Evolutionary conservation across 1,140 invertebrate genomes (phyloP).

Genomic region (Mamestra configurata): DNA sequence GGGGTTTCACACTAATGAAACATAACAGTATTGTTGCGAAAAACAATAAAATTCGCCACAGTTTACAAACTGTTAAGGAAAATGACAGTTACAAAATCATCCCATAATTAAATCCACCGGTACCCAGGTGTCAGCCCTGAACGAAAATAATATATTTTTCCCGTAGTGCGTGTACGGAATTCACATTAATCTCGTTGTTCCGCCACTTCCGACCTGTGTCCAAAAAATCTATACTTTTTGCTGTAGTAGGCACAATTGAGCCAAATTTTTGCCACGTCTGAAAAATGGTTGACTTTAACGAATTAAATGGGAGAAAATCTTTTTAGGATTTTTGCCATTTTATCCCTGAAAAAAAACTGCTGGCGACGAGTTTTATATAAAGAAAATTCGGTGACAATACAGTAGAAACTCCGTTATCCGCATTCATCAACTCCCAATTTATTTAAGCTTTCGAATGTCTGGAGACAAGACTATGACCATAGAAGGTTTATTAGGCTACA

Average conservation of each 20-base stretch:
- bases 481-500: too few relatives aligned
- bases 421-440: too few relatives aligned
- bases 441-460: too few relatives aligned
- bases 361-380: not conserved
- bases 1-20: too few relatives aligned
- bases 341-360: not conserved
- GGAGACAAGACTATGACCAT: too few relatives aligned
- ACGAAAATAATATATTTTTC: constrained; percentile 43
- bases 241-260: constrained; percentile 33
- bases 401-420: too few relatives aligned
- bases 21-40: too few relatives aligned
- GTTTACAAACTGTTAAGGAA: not conserved
- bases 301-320: constrained; percentile 10
- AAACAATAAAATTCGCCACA: too few relatives aligned
- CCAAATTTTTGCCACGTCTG: constrained; percentile 34
- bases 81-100: not conserved
- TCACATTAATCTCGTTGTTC: constrained; percentile 49
- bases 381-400: not conserved
- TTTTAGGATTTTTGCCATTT: constrained; percentile 13
- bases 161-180: constrained; percentile 45
- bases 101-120: constrained; percentile 6
- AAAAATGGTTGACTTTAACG: constrained; percentile 29
- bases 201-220: constrained; percentile 43
- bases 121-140: constrained; percentile 39
- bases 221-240: constrained; percentile 47